Percentiles rank a stretch among this genome's conserved stretches.
phyloP scores from a whole-genome alignment of 53 echinoderm and acorn worm genomes.

The Antedon mediterranea region DNA sequence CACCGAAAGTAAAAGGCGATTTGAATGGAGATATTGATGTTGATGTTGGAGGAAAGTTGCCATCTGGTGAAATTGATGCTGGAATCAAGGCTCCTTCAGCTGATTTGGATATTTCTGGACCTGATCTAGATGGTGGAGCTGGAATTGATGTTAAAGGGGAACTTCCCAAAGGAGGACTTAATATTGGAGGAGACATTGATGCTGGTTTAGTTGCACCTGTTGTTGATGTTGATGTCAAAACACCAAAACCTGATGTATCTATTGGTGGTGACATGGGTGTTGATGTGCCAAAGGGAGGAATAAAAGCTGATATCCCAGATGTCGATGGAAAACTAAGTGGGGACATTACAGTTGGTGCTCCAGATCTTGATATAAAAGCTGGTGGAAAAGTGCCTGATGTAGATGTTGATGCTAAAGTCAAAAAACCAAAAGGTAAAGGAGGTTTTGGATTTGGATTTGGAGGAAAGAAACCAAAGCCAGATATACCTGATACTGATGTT shows the following conservation, averaged over 20 bases:
- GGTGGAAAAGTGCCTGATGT: conserved; percentile 13
- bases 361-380: conserved; percentile 27
- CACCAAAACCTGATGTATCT: conserved; percentile 9
- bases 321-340: background rate
- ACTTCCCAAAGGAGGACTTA: conserved; percentile 8
- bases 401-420: conserved; percentile 1
- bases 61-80: too few species aligned
- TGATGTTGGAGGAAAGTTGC: background rate
- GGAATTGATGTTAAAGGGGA: conserved; percentile 15
- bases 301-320: conserved; percentile 17
- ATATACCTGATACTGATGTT: conserved; percentile 7
- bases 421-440: conserved; percentile 7
- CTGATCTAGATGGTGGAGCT: conserved; percentile 13
- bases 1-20: background rate
- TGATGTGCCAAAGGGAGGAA: background rate
- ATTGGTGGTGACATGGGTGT: conserved; percentile 18
- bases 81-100: too few species aligned
- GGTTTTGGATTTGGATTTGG: conserved; percentile 3
- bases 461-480: background rate
- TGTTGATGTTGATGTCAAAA: conserved; percentile 17
- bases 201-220: conserved; percentile 1
- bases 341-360: background rate
- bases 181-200: conserved; percentile 13
- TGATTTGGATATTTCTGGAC: background rate
- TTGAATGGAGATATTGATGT: conserved; percentile 10